Conservation (phyloP, 2,888 invertebrate species). For the Amphipoea lucens region DNA sequence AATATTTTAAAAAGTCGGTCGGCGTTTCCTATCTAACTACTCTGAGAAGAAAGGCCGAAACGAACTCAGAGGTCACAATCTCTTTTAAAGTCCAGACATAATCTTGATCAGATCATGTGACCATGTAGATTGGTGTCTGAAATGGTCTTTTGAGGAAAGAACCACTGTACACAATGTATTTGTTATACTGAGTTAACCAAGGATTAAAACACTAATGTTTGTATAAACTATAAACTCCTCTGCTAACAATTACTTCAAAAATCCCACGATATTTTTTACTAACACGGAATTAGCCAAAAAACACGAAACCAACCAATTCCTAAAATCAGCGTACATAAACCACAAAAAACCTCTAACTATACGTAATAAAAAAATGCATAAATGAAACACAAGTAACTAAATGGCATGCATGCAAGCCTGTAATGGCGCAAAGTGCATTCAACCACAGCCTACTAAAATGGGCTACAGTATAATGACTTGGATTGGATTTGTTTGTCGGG, state of each 20-base stretch:
- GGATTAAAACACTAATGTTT: not conserved
- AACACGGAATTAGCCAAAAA: not conserved
- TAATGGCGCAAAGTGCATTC: slow-evolving; percentile 68
- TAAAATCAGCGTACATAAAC: slow-evolving; percentile 21
- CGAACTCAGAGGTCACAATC: too few relatives aligned
- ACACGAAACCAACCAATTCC: not conserved
- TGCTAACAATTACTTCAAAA: not conserved
- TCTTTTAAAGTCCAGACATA: too few relatives aligned
- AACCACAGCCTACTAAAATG: slow-evolving; percentile 67
- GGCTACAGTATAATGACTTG: slow-evolving; percentile 67
- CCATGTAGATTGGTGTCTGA: not conserved
- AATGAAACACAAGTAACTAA: slow-evolving; percentile 31
- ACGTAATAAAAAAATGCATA: slow-evolving; percentile 18
- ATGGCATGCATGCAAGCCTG: slow-evolving; percentile 59
- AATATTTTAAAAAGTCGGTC: too few relatives aligned
- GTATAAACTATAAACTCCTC: not conserved
- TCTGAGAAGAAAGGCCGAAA: not conserved
- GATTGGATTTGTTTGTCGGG: slow-evolving; percentile 80
- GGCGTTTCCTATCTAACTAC: too few relatives aligned
- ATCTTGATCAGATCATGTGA: not conserved
- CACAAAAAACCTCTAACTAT: not conserved
- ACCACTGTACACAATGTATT: not conserved
- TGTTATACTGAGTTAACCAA: not conserved
- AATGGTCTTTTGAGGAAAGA: not conserved
- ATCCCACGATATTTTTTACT: not conserved